Conservation (phyloP, 2,113 vertebrate species). For the Diadophis punctatus region DNA sequence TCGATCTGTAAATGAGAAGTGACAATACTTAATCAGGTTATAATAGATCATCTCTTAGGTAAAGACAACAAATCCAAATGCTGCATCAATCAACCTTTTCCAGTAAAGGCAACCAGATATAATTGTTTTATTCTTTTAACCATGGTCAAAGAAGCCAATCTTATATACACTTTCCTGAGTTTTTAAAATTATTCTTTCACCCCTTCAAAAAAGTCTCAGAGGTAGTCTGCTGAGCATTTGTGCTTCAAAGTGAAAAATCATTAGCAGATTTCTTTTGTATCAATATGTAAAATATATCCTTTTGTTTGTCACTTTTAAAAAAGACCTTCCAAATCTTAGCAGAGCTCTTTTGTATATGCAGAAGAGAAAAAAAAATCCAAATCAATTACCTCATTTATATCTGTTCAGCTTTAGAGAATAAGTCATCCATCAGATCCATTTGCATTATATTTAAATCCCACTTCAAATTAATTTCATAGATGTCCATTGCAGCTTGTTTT, state of each 20-base stretch:
- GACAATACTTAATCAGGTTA: neutral
- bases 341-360: neutral
- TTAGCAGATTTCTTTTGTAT: no score
- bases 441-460: neutral
- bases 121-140: neutral
- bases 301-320: neutral
- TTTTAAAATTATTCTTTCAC: no score
- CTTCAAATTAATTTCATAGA: neutral
- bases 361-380: neutral
- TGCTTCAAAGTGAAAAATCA: no score
- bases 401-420: neutral
- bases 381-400: neutral
- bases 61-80: neutral
- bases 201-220: no score
- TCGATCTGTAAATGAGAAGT: neutral
- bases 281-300: no score
- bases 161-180: no score
- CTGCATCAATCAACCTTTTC: neutral
- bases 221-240: no score
- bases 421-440: neutral
- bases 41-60: neutral
- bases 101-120: neutral
- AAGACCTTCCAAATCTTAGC: neutral
- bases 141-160: no score
- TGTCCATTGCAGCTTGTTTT: neutral